Percentiles rank a stretch among this genome's conserved stretches.
Conservation (phyloP, 2,113 vertebrate genomes). For the Excalfactoria chinensis region DNA sequence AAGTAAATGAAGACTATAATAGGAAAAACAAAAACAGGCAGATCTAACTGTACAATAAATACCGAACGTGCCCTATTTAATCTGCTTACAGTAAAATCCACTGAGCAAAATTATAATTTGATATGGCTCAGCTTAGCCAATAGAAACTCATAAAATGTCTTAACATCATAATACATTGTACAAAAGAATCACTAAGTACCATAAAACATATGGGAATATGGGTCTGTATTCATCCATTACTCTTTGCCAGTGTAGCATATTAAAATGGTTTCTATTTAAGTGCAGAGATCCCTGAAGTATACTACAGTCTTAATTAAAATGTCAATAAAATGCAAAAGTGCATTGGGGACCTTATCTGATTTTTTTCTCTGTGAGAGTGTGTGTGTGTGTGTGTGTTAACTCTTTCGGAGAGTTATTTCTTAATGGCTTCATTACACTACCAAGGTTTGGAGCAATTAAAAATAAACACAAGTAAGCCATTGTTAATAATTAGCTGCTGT, state of each 20-base stretch:
- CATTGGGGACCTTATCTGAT: slow-evolving; percentile 72
- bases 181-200: slow-evolving; percentile 79
- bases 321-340: slow-evolving; percentile 80
- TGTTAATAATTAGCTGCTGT: slow-evolving; percentile 61
- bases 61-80: slow-evolving; percentile 75
- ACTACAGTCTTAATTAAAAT: slow-evolving; percentile 82
- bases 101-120: slow-evolving; percentile 83
- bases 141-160: slow-evolving; percentile 79
- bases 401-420: slow-evolving; percentile 67
- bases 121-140: slow-evolving; percentile 78
- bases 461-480: slow-evolving; percentile 59
- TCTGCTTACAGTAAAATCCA: slow-evolving; percentile 81
- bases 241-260: slow-evolving; percentile 77
- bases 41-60: slow-evolving; percentile 48
- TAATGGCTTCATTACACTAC: slow-evolving; percentile 60
- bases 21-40: slow-evolving; percentile 64
- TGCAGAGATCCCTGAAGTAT: slow-evolving; percentile 79
- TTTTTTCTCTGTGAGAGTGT: slow-evolving; percentile 23
- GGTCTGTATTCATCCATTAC: slow-evolving; percentile 78
- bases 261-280: slow-evolving; percentile 83
- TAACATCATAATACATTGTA: slow-evolving; percentile 79
- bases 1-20: slow-evolving; percentile 68
- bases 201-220: slow-evolving; percentile 79
- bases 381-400: slow-evolving; percentile 30
- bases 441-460: slow-evolving; percentile 63